phyloP scores from a whole-genome alignment of 1,140 invertebrate species.

The Sycobia sp. region DNA sequence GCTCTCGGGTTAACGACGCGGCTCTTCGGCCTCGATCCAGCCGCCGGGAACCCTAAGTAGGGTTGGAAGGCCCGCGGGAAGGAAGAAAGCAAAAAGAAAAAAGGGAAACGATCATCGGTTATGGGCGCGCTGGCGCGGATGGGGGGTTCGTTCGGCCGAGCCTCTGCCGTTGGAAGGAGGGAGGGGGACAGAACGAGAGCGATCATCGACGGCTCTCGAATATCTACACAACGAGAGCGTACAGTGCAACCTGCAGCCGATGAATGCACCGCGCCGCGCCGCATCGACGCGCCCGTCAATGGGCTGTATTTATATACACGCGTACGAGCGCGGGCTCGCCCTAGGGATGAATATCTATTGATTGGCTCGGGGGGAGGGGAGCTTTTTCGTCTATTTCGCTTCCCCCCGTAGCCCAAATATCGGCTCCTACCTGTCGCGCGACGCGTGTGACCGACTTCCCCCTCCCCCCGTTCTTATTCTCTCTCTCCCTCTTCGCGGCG shows the following conservation, averaged over 20 bases:
- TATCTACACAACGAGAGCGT: too few species aligned
- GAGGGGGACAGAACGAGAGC: neutral
- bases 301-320: too few species aligned
- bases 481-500: constrained; percentile 24
- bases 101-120: too few species aligned
- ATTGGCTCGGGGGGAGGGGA: constrained; percentile 54
- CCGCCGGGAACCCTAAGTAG: too few species aligned
- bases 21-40: too few species aligned
- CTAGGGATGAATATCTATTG: constrained; percentile 61
- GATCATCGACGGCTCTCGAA: constrained; percentile 7
- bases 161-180: too few species aligned
- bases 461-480: neutral
- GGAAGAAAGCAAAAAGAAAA: too few species aligned
- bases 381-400: too few species aligned
- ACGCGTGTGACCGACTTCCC: neutral
- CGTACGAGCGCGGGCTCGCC: constrained; percentile 8
- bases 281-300: constrained; percentile 41
- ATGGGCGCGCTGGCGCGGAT: too few species aligned
- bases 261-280: constrained; percentile 51
- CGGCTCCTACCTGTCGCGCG: constrained; percentile 46
- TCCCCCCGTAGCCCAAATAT: constrained; percentile 40
- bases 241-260: constrained; percentile 54
- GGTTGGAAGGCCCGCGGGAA: too few species aligned
- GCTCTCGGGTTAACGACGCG: too few species aligned
- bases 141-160: too few species aligned